Percentiles rank a stretch among this genome's conserved stretches.
Evolutionary conservation across 1,140 invertebrate genomes (phyloP).

Genomic region (Lordiphosa stackelbergi): DNA sequence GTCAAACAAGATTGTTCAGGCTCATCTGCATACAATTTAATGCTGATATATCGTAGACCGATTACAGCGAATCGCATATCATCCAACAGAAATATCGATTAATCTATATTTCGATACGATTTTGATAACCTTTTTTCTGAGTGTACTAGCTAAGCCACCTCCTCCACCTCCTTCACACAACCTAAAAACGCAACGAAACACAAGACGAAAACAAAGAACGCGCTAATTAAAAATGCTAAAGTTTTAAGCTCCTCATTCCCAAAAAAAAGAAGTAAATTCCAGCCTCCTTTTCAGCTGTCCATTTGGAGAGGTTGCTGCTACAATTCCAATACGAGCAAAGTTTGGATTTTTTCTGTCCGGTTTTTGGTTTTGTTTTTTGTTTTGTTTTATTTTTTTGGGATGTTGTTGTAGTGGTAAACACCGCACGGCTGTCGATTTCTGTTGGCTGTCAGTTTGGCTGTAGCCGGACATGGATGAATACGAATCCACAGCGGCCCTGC

Average conservation of each 20-base stretch:
- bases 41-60: too few species aligned
- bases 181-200: conserved; percentile 52
- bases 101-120: too few species aligned
- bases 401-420: conserved; percentile 68
- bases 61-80: too few species aligned
- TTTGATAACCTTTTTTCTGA: too few species aligned
- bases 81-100: too few species aligned
- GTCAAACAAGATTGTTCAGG: too few species aligned
- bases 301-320: conserved; percentile 42
- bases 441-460: conserved; percentile 62
- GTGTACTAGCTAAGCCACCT: not conserved
- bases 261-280: conserved; percentile 44
- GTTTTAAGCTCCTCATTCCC: conserved; percentile 58
- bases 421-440: conserved; percentile 66
- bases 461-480: conserved; percentile 26
- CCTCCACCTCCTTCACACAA: conserved; percentile 15
- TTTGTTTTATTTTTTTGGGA: conserved; percentile 38
- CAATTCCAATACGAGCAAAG: conserved; percentile 59
- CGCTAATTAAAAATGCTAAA: conserved; percentile 76
- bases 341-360: conserved; percentile 19
- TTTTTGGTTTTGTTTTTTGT: conserved; percentile 19
- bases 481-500: conserved; percentile 23
- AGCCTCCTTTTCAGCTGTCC: conserved; percentile 74
- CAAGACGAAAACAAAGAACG: conserved; percentile 72
- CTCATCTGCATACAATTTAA: too few species aligned